These are phyloP conservation scores for Enteromius paludinosus DNA, from an alignment of 2,797 vertebrate species.

Conservation along the genomic window DNA sequence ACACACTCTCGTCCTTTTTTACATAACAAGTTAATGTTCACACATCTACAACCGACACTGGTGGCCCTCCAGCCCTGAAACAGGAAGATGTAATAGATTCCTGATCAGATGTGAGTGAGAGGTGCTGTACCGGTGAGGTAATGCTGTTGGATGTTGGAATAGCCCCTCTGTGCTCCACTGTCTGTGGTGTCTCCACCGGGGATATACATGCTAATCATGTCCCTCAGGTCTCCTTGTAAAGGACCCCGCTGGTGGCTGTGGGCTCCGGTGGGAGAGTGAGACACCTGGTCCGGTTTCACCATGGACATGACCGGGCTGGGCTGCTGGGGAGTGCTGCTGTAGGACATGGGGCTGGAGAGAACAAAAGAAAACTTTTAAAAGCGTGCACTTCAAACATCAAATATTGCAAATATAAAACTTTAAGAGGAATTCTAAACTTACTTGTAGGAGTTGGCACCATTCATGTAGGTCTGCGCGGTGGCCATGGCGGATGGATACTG, in stretches of 20 bases:
- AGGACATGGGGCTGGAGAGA: slow-evolving; percentile 56
- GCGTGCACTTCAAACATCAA: neutral
- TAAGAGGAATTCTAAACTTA: slow-evolving; percentile 41
- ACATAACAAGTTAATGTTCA: slow-evolving; percentile 33
- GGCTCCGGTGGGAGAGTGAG: slow-evolving; percentile 57
- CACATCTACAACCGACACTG: neutral
- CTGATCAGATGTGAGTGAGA: slow-evolving; percentile 63
- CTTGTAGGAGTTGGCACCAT: slow-evolving; percentile 61
- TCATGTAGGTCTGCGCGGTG: slow-evolving; percentile 63
- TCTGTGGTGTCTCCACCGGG: slow-evolving; percentile 59
- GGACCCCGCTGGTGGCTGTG: slow-evolving; percentile 59
- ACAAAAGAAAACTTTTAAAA: slow-evolving; percentile 3
- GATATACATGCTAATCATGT: slow-evolving; percentile 67
- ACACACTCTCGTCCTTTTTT: slow-evolving; percentile 40
- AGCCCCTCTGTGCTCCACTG: slow-evolving; percentile 66
- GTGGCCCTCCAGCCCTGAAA: slow-evolving; percentile 16
- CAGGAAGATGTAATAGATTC: slow-evolving; percentile 1
- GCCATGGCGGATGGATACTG: slow-evolving; percentile 63
- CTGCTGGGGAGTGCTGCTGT: slow-evolving; percentile 48
- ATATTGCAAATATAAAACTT: neutral
- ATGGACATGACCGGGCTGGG: slow-evolving; percentile 64
- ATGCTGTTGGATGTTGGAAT: slow-evolving; percentile 64
- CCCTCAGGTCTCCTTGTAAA: slow-evolving; percentile 64
- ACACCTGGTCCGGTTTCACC: slow-evolving; percentile 55
- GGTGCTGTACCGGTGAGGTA: slow-evolving; percentile 61